phyloP scores from a whole-genome alignment of 2,113 vertebrate genomes.

The Parotia lawesii region DNA sequence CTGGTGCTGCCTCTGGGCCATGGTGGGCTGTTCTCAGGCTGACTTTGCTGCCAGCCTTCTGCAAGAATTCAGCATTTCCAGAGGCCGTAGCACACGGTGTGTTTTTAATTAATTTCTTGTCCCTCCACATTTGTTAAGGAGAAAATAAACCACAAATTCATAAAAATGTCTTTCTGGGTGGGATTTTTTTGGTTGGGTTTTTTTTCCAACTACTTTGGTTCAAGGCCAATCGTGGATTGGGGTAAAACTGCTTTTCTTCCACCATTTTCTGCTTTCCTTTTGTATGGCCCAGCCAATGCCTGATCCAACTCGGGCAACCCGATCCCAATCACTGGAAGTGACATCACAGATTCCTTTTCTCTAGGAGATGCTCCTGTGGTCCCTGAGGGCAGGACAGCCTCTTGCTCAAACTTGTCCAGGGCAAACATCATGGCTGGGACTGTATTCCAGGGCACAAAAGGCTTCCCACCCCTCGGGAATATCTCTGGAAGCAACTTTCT shows the following conservation, averaged over 20 bases:
- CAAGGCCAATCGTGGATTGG: neutral
- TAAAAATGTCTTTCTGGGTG: neutral
- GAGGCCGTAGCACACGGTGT: neutral
- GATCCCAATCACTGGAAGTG: neutral
- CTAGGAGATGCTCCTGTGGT: neutral
- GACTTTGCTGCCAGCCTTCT: neutral
- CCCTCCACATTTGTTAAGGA: neutral
- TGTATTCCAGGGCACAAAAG: neutral
- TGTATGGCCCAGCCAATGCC: neutral
- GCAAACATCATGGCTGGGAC: neutral
- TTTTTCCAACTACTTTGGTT: neutral
- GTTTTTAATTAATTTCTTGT: neutral
- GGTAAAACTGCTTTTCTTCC: neutral
- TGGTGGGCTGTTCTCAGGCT: neutral
- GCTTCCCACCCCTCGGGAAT: neutral
- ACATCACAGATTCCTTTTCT: neutral
- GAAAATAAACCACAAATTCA: neutral
- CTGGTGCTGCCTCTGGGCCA: neutral
- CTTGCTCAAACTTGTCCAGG: neutral
- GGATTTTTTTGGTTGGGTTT: neutral
- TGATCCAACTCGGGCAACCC: neutral
- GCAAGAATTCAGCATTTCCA: neutral
- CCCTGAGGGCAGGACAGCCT: neutral
- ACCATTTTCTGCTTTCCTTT: neutral
- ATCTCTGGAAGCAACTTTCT: neutral